Base-by-base conservation (phyloP, 2,797 vertebrate species). In the Trachurus trachurus region DNA sequence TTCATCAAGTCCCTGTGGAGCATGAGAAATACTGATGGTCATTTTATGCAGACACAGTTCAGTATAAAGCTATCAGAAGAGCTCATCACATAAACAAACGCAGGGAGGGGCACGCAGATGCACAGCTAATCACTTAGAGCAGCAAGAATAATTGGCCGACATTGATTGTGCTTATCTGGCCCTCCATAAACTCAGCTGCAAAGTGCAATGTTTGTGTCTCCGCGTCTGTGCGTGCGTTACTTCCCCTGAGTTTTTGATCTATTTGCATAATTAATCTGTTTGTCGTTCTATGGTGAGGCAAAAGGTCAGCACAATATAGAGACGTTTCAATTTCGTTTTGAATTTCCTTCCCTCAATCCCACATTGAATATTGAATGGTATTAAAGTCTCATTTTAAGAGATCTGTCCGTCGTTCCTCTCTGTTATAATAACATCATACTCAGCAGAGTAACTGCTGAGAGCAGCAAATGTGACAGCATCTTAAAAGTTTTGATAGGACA, bases 81-180 rank as follows among this genome's bases (percentile, higher is more conserved):
- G 72, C 66, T 60, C 63, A 80, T 77, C 45, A 29, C 57, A 83
- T 71, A 81, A 86, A 87, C 57, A 90, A 88, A 85, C 22, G 13
- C 66, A 57, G 58, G 70, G 70, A 80, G 59, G 54, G 61, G 60
- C 69, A 64, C 57, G n/a, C 68, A 82, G 76, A 90, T 87, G 74
- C 13, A 2, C 74, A 86, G 80, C 84, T 85, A 86, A 88, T 92
- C 87, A 89, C 78, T 88, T 85, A 88, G 78, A 87, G 81, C 74
- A 76, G 78, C 80, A 72, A 78, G 80, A 89, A 90, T 90, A 90
- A 92, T 89, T 90, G 88, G 52, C 49, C 49, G 52, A 80, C 89
- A 93, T 92, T 92, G 90, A 93, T 93, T 95, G 82, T 83, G 84
- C 74, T 92, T 89, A 91, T 91, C 86, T 88, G 77, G 69, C 61